Evolutionary conservation across 2,888 invertebrate species (phyloP).

Genomic region (Sicus ferrugineus): DNA sequence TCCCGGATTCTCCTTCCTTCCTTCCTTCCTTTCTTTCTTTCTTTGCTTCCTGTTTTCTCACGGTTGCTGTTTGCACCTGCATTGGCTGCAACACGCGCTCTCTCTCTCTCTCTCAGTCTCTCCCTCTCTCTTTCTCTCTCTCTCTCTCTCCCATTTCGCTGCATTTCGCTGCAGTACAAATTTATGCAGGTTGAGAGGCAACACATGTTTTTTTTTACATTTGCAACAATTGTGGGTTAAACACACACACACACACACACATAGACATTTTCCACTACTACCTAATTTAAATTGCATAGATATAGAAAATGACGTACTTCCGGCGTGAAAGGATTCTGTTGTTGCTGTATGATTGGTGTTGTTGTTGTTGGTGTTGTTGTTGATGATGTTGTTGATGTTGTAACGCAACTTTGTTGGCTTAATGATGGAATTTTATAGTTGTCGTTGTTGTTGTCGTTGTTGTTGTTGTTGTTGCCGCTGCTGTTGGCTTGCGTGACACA

Average conservation of each 20-base stretch:
- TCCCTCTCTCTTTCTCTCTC: slow-evolving; percentile 19
- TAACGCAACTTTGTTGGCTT: too few relatives aligned
- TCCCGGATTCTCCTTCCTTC: slow-evolving; percentile 41
- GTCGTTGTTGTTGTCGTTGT: not conserved
- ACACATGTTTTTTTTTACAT: slow-evolving; percentile 40
- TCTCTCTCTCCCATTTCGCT: not conserved
- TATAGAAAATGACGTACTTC: not conserved
- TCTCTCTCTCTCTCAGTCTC: slow-evolving; percentile 27
- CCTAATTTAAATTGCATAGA: slow-evolving; percentile 52
- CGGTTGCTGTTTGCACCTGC: slow-evolving; percentile 6
- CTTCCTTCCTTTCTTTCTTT: slow-evolving; percentile 17
- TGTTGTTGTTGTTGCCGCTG: slow-evolving; percentile 44
- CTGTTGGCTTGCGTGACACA: slow-evolving; percentile 47
- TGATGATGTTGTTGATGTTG: slow-evolving; percentile 44
- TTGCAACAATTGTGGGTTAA: slow-evolving; percentile 42
- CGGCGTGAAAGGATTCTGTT: slow-evolving; percentile 14
- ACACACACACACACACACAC: slow-evolving; percentile 35
- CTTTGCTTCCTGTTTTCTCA: slow-evolving; percentile 5
- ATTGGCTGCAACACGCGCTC: slow-evolving; percentile 2
- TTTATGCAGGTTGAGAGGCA: too few relatives aligned
- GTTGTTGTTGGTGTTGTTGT: not conserved
- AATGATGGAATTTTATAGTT: not conserved
- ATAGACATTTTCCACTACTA: slow-evolving; percentile 49
- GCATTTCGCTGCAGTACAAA: too few relatives aligned
- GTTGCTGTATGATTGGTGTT: slow-evolving; percentile 6